Conservation (phyloP, 2,888 invertebrate genomes). For the Drosophila meridionalis region DNA sequence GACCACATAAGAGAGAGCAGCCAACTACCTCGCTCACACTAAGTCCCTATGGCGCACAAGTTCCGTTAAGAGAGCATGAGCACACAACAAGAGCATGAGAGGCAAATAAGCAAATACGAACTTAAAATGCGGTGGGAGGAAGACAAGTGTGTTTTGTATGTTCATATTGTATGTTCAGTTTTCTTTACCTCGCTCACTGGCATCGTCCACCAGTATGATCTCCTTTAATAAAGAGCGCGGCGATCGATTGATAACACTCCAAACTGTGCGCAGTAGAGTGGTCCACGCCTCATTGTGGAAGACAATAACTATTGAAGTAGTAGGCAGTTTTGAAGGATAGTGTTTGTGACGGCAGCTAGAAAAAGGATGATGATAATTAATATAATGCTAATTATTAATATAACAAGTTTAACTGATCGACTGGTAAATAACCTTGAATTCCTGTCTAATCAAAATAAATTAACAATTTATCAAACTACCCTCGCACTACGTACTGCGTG, state of each 20-base stretch:
- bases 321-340: constrained; percentile 92
- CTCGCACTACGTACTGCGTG: background rate
- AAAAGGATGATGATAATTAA: background rate
- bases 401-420: background rate
- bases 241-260: constrained; percentile 98
- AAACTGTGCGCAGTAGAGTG: constrained; percentile 96
- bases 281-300: constrained; percentile 99
- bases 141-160: background rate
- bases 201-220: constrained; percentile 98
- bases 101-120: background rate
- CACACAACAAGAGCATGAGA: background rate
- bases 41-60: background rate
- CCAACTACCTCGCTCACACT: background rate
- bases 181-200: constrained; percentile 93
- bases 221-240: constrained; percentile 95
- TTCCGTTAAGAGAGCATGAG: background rate
- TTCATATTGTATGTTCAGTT: background rate
- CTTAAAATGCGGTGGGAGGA: too few species aligned
- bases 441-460: too few species aligned
- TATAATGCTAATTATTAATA: background rate
- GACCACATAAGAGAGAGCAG: background rate
- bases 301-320: constrained; percentile 98
- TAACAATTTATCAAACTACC: background rate
- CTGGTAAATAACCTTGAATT: too few species aligned
- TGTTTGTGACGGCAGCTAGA: constrained; percentile 91